Evolutionary conservation across 2,888 invertebrate genomes (phyloP).

Genomic region (Lamellibrachia satsuma): DNA sequence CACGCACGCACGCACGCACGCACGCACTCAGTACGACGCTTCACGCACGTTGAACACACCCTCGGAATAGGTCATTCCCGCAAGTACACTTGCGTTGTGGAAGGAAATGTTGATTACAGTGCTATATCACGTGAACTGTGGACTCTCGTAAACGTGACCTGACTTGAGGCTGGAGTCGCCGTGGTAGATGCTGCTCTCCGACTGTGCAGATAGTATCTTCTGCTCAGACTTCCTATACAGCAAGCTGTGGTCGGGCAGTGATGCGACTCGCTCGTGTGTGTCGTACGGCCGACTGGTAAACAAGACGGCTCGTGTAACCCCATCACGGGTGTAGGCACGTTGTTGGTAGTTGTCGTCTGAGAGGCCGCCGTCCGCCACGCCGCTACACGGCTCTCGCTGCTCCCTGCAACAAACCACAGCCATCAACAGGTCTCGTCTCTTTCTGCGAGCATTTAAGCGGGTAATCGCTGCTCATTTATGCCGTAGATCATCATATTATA

Average conservation of each 20-base stretch:
- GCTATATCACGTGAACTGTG: conserved; percentile 29
- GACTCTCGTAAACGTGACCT: conserved; percentile 31
- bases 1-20: neutral
- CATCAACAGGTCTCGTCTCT: neutral
- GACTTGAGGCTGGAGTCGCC: conserved; percentile 18
- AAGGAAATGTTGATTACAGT: neutral
- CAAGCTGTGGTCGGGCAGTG: neutral
- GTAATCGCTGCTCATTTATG: too few species aligned
- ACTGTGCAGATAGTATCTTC: neutral
- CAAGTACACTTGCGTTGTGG: too few species aligned
- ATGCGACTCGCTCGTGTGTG: neutral
- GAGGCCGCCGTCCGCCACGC: neutral
- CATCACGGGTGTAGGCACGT: neutral
- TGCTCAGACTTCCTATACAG: neutral
- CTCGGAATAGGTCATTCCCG: too few species aligned
- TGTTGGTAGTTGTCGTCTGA: neutral
- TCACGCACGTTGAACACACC: neutral
- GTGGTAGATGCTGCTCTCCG: neutral
- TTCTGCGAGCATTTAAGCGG: too few species aligned
- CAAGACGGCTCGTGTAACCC: neutral
- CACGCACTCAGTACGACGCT: neutral
- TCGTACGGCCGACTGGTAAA: neutral
- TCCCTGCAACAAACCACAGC: neutral
- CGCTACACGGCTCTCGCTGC: neutral
- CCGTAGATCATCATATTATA: too few species aligned